Base-by-base conservation (phyloP, 2,888 invertebrate genomes). In the Hirtodrosophila confusa region DNA sequence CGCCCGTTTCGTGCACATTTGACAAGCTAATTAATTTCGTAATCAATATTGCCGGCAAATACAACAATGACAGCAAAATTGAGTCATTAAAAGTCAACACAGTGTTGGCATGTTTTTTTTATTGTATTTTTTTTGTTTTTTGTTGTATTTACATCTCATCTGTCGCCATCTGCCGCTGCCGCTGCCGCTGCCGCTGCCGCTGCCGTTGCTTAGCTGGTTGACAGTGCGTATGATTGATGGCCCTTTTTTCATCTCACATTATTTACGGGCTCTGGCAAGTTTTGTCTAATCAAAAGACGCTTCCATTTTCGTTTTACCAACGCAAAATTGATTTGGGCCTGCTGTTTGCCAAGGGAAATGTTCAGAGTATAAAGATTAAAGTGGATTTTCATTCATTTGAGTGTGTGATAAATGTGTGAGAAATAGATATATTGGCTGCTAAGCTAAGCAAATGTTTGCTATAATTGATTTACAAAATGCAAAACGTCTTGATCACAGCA, bases 21-120 rank as follows among this genome's bases (percentile, higher is more conserved):
- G 69, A 83, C 86, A 83, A 80, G 69, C 76, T 74, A 80, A 84
- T 86, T 83, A 80, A 83, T 83, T 83, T 78, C 58, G 69, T 54
- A 78, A 82, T 80, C 86, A 83, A 82, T 84, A 76, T 69, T 71
- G 67, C 47, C 66, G 55, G 58, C 69, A 66, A 70, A 58, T 36
- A 66, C 67, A 66, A 58, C 65, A 51, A 56, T 66, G 80, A 77
- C 75, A 73, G 50, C 73, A 17, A 73, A 83, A 86, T 80, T 83
- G 80, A 86, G 74, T 73, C 76, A 83, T 80, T 80, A 71, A 74
- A 78, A 71, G 76, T 78, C 71, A 80, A 69, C 76, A 68, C 47
- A 75, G 56, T 68, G 73, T 69, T 73, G 39, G 50, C 49, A 58
- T 27, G 71, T 74, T 66, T 77, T 77, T 61, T 66, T 60, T 56